Conservation (phyloP, 2,113 vertebrate genomes). For the Trogon melanurus region DNA sequence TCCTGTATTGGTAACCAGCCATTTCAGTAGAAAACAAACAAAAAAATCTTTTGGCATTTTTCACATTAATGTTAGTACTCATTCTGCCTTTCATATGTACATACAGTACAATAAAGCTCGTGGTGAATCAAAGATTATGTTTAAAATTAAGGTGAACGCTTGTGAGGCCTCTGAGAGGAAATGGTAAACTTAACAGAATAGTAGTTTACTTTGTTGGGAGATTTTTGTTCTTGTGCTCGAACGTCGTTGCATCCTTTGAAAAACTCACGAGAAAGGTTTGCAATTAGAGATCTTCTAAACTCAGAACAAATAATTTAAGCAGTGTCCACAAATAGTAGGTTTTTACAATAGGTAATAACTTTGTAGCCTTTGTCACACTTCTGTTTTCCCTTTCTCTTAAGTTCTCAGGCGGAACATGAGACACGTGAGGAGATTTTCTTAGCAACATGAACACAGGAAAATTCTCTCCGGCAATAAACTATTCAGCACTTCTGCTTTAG, state of each 20-base stretch:
- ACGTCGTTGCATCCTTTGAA: not conserved
- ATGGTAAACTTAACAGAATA: not conserved
- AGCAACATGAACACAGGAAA: not conserved
- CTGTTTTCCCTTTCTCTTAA: not conserved
- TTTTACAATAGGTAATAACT: not conserved
- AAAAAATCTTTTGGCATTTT: not conserved
- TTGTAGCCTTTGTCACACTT: not conserved
- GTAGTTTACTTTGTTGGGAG: not conserved
- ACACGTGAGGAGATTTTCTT: not conserved
- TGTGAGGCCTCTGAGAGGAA: not conserved
- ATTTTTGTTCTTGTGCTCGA: not conserved
- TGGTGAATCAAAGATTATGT: not conserved
- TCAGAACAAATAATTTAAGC: not conserved
- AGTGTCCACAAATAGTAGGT: not conserved
- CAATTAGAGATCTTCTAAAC: not conserved
- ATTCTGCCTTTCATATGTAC: constrained; percentile 1
- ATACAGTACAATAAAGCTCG: not conserved
- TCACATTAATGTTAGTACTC: not conserved
- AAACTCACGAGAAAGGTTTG: not conserved
- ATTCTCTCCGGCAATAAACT: not conserved
- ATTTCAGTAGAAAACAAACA: constrained; percentile 16
- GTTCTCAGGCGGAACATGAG: not conserved
- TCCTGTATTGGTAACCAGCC: not conserved
- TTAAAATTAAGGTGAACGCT: not conserved
- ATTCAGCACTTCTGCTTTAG: not conserved